A percentile compares a stretch with the other conserved stretches of the same genome.
phyloP scores from a whole-genome alignment of 2,113 vertebrate species.

The Daubentonia madagascariensis region DNA sequence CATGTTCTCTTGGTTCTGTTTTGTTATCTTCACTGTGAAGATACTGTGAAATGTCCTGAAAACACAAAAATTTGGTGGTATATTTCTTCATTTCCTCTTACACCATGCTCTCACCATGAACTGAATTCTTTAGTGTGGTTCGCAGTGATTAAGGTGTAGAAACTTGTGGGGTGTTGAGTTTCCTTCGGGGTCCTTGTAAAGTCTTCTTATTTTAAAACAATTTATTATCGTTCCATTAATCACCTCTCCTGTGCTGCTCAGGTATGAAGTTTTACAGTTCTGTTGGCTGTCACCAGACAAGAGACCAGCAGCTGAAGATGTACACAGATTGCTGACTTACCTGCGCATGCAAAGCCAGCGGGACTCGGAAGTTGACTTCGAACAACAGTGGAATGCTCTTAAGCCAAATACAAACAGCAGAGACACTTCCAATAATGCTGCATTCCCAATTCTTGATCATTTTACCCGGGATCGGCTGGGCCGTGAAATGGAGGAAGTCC shows the following conservation, averaged over 20 bases:
- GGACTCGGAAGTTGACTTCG: conserved; percentile 93
- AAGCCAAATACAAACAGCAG: conserved; percentile 89
- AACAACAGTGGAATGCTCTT: conserved; percentile 96
- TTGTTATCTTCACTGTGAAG: not conserved
- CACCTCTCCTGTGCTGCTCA: conserved; percentile 63
- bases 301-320: conserved; percentile 94
- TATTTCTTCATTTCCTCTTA: not conserved
- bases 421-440: conserved; percentile 89
- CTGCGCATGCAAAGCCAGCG: conserved; percentile 97
- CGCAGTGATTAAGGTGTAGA: not conserved
- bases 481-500: conserved; percentile 95
- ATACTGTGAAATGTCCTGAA: not conserved
- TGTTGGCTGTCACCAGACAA: conserved; percentile 95
- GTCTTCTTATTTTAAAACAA: not conserved
- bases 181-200: not conserved
- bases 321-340: conserved; percentile 94
- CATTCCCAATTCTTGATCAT: conserved; percentile 96
- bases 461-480: conserved; percentile 90
- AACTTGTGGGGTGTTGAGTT: not conserved
- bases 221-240: not conserved
- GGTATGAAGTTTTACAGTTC: conserved; percentile 97
- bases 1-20: conserved; percentile 64
- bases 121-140: not conserved
- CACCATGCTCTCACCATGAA: not conserved
- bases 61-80: not conserved